Evolutionary conservation across 2,113 vertebrate species (phyloP), one percentile per base, ranked within the genome.

Genomic region (Antechinus flavipes): DNA sequence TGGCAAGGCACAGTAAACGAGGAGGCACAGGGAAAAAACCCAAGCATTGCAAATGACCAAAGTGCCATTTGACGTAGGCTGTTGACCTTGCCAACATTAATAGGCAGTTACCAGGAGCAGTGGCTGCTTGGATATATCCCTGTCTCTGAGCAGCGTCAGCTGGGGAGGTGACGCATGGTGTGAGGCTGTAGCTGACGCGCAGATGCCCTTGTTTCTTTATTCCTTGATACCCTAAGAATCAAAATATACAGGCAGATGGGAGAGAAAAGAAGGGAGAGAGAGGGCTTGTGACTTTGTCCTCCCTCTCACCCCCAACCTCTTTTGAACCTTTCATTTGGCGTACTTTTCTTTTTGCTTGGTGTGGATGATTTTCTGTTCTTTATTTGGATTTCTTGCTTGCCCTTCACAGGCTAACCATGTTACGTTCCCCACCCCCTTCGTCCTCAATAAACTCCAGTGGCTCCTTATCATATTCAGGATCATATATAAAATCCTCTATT

Each of bases 221-320:
- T 76, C 90, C 61, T 50, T 35, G 26, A 52, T 9, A 16, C 26
- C 90, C 68, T 90, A 54, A 94, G 97, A 93, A 94, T 42, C 54
- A 47, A 91, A 93, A 84, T 89, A 30, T 76, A 56, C 89, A 58
- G 90, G 52, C 30, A 54, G 93, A 92, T 90, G 5, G 94, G 91
- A 58, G 91, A 90, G 2, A 89, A 94, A 89, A 35, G 92, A 49
- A 10, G 46, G 54, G 47, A 84, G 54, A 0, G 54, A 0, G 0
- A 90, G 49, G 24, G 61, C 30, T n/a, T 4, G 4, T 54, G 53
- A 93, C 93, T 52, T 56, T 52, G 16, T 90, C 56, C 5, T 2
- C 27, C 1, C 22, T 27, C 91, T 35, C 58, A 3, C 2, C 27
- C 2, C 22, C 30, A 90, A 35, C 56, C 92, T 10, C 2, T 89